Conservation (phyloP, 2,797 vertebrate species). For the Ctenosaura bakeri region DNA sequence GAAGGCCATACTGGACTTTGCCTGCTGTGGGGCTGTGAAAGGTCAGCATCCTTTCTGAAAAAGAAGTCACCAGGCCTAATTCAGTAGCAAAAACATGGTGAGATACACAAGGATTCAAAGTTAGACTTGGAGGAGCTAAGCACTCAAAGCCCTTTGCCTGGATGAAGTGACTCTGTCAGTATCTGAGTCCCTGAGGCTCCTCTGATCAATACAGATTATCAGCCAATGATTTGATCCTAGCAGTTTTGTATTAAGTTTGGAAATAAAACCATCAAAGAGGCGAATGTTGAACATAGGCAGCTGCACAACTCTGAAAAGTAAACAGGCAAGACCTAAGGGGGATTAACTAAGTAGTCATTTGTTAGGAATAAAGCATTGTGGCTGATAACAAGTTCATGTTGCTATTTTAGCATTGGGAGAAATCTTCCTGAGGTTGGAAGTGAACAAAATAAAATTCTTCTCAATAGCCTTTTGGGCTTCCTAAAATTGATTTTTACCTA, state of each 20-base stretch:
- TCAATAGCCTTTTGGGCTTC: slow-evolving; percentile 37
- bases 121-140: neutral
- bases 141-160: neutral
- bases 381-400: slow-evolving; percentile 31
- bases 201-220: neutral
- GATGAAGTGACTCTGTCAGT: neutral
- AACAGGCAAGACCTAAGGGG: neutral
- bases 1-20: no score
- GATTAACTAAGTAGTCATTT: neutral
- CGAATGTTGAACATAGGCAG: neutral
- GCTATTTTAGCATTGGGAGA: neutral
- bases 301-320: neutral
- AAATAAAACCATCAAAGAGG: neutral
- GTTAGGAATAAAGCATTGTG: slow-evolving; percentile 20
- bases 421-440: slow-evolving; percentile 39
- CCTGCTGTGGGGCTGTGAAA: no score
- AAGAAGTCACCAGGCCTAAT: no score
- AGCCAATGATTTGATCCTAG: neutral
- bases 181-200: neutral
- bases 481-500: slow-evolving; percentile 38
- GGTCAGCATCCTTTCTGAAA: no score
- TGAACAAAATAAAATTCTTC: neutral
- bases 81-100: neutral
- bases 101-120: neutral
- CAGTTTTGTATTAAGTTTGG: neutral